Evolutionary conservation across 2,113 vertebrate species (phyloP).

Genomic region (Zosterops lateralis): DNA sequence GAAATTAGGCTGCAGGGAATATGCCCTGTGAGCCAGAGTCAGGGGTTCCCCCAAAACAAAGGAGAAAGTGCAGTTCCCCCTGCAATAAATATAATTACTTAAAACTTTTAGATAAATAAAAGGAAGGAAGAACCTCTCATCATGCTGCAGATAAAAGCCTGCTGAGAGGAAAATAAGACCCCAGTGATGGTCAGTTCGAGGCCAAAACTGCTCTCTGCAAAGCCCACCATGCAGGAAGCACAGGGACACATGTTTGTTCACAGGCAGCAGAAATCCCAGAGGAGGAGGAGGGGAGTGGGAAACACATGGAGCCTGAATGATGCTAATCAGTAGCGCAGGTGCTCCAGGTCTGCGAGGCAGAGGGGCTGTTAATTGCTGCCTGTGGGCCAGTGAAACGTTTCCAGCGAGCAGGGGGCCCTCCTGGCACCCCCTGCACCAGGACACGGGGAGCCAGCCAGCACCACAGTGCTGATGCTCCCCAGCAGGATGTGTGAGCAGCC

Average conservation of each 20-base stretch:
- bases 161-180: neutral
- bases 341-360: neutral
- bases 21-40: neutral
- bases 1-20: constrained; percentile 25
- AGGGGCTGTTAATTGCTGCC: constrained; percentile 62
- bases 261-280: constrained; percentile 48
- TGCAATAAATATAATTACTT: neutral
- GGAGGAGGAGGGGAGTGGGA: constrained; percentile 42
- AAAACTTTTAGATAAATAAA: neutral
- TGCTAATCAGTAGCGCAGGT: constrained; percentile 61
- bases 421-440: neutral
- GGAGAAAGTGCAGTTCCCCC: constrained; percentile 12
- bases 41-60: constrained; percentile 9
- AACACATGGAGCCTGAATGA: constrained; percentile 64
- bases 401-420: neutral
- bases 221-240: neutral
- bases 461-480: neutral
- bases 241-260: constrained; percentile 38
- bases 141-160: neutral
- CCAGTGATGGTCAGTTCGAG: neutral
- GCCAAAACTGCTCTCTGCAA: neutral
- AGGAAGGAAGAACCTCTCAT: constrained; percentile 45
- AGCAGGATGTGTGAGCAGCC: neutral
- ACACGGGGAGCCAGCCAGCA: accelerated
- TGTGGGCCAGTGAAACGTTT: constrained; percentile 24